Evolutionary conservation across 2,113 vertebrate species (phyloP), one percentile per base, ranked within the genome.

Genomic region (Equus przewalskii): DNA sequence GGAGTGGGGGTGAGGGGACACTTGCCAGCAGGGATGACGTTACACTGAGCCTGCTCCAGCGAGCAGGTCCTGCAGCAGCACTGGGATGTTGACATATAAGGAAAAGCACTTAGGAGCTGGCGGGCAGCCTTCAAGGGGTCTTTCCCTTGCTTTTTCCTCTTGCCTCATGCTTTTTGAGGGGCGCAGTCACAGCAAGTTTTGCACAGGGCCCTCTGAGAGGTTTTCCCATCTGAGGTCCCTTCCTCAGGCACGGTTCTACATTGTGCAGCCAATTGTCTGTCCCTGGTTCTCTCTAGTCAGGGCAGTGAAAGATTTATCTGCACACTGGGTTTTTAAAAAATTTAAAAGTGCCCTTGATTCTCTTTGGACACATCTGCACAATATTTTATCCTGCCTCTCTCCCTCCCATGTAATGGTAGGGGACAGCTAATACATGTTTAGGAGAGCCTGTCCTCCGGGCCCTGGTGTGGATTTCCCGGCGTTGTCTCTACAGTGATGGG

Each of bases 341-440:
- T 58, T 9, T 36, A 41, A 75, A 72, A 91, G 41, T 75, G 76
- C 36, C 44, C 36, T n/a, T 1, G 2, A 19, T 81, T 90, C 82
- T 96, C 1, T 54, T 22, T 65, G 65, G 65, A 85, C 70, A 85
- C 3, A 19, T 49, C 67, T 58, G 9, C 18, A 1, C 24, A 15
- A 5, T 13, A 22, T n/a, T 28, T 60, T 41, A 4, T 30, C 44
- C 49, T 67, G 67, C 18, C 33, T 21, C 22, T 83, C 73, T 72
- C 76, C 49, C 13, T 62, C 41, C 44, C 0, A 0, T 28, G 70
- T 28, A 1, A 0, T 1, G 28, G 19, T 8, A 41, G 70, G n/a
- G 85, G 10, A 9, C 30, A 19, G 28, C 3, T 1, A 0, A 6
- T 1, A 18, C 26, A 0, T 11, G 6, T n/a, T 58, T 44, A 44